Base-by-base conservation (phyloP, 1,140 invertebrate species). In the Drosophila kikkawai region DNA sequence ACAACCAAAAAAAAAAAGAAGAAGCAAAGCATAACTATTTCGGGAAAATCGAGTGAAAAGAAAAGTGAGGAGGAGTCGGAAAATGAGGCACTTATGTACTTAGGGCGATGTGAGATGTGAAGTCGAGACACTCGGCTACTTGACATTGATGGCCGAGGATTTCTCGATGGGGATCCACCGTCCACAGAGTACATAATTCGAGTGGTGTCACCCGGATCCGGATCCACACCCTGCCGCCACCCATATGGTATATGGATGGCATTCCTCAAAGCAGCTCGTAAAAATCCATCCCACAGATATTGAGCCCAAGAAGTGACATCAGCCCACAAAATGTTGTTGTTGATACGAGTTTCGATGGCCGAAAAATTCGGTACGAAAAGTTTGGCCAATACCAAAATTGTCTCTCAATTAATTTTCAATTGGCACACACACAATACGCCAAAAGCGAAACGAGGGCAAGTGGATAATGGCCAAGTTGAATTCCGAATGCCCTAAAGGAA, bases 371-470 rank as follows among this genome's bases (percentile, higher is more conserved):
- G 17, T 48, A 39, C 42, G n/a, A n/a, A 13, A 68, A 61, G 41
- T 81, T 77, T 76, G 71, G 59, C 65, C 69, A 61, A 57, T 79
- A 76, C 83, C 58, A 78, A 67, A 74, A 57, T 76, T 77, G 81
- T 70, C 84, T 76, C 75, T 63, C 60, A 68, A 82, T 87, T 87
- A 69, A 86, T 86, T 87, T 82, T 76, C 83, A 86, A 80, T 75
- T 86, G 83, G 66, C 83, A 82, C 83, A 86, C 67, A 75, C 79
- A 86, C 66, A 73, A 63, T 48, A 29, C 59, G 41, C 44, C 44
- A 65, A 67, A 67, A 53, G 12, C 55, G 50, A 63, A 65, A 36
- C 22, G 22, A 60, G 37, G 44, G 53, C 79, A 81, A 39, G 45
- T 22, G n/a, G 11, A 3, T 4, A 71, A 51, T 17, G 11, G 12